Evolutionary conservation across 2,797 vertebrate species (phyloP).

Genomic region (Phoxinus dragarum): DNA sequence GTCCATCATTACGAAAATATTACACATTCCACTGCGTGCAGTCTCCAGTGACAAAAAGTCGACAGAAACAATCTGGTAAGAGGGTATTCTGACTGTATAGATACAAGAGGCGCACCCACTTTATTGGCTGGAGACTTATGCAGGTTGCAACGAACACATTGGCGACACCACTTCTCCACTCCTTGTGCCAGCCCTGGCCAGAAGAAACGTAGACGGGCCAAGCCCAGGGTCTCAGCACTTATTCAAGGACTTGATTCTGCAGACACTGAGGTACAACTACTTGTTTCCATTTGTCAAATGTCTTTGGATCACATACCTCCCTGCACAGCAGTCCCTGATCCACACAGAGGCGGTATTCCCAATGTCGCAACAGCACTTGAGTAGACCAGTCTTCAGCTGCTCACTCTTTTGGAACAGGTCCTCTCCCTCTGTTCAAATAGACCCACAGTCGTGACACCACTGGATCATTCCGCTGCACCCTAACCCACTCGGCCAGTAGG

Average conservation of each 20-base stretch:
- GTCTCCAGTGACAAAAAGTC: slow-evolving; percentile 1
- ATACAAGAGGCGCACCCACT: slow-evolving; percentile 3
- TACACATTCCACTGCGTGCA: neutral
- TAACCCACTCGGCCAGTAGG: too few relatives aligned
- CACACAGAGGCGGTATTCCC: neutral
- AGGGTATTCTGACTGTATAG: neutral
- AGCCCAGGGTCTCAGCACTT: neutral
- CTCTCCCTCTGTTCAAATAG: neutral
- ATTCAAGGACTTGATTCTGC: neutral
- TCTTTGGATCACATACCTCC: slow-evolving; percentile 21
- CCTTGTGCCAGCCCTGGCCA: too few relatives aligned
- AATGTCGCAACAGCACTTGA: neutral
- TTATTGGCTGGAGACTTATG: neutral
- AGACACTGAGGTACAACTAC: slow-evolving; percentile 4
- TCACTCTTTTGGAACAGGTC: neutral
- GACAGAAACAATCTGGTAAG: neutral
- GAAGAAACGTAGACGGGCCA: neutral
- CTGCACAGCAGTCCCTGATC: slow-evolving; percentile 10
- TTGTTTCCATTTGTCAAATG: slow-evolving; percentile 8
- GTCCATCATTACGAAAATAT: neutral
- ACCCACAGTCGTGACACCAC: neutral
- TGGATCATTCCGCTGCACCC: neutral
- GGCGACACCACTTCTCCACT: neutral
- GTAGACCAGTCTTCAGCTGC: neutral
- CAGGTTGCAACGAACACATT: neutral